Evolutionary conservation across 2,888 invertebrate species (phyloP).

Genomic region (Hetaerina titia): DNA sequence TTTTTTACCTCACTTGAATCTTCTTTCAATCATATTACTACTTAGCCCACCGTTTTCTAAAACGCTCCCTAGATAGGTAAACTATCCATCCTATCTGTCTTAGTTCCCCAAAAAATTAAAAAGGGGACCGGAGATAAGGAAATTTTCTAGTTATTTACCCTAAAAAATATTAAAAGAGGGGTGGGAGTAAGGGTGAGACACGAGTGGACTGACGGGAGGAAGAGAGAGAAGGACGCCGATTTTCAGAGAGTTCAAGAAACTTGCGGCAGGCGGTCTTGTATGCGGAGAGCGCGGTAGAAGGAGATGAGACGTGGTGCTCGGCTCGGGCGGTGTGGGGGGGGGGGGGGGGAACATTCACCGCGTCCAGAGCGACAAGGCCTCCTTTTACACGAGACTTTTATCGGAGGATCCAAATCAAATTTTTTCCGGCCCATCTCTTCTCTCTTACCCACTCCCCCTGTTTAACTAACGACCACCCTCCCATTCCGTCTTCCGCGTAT

Average conservation of each 20-base stretch:
- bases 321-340: background rate
- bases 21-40: too few relatives aligned
- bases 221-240: background rate
- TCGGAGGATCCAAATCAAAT: background rate
- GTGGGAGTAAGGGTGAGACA: background rate
- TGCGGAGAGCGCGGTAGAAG: background rate
- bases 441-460: background rate
- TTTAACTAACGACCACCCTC: background rate
- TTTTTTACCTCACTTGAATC: too few relatives aligned
- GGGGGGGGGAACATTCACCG: background rate
- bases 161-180: background rate
- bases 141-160: too few relatives aligned
- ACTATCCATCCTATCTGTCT: too few relatives aligned
- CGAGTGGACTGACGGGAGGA: background rate
- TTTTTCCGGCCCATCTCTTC: background rate
- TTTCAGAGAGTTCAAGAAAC: background rate
- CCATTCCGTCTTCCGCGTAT: background rate
- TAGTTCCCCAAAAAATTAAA: background rate
- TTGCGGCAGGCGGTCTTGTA: background rate
- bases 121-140: background rate
- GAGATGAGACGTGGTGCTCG: background rate
- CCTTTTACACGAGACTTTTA: background rate
- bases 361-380: background rate
- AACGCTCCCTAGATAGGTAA: too few relatives aligned
- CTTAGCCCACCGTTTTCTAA: too few relatives aligned